These are phyloP conservation scores for Drosophila setosimentum DNA, from an alignment of 2,888 invertebrate species.

Conservation along the genomic window DNA sequence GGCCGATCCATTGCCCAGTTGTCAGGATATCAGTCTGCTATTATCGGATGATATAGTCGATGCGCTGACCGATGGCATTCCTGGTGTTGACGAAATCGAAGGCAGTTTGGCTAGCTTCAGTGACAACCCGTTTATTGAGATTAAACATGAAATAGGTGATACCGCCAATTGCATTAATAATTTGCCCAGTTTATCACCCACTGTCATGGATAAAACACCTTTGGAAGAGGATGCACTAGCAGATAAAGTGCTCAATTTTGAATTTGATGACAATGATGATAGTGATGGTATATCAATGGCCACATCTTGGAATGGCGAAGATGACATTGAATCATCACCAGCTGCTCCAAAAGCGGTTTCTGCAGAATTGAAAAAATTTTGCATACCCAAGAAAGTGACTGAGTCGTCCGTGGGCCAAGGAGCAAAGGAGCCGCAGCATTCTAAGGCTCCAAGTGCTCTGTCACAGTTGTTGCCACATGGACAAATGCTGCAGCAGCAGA, in stretches of 20 bases:
- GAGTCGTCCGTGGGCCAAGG: not conserved
- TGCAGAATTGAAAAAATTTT: not conserved
- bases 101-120: conserved; percentile 15
- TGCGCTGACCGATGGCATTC: not conserved
- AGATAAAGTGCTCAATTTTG: conserved; percentile 39
- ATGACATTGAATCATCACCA: conserved; percentile 1
- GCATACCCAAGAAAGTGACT: conserved; percentile 9
- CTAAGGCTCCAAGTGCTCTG: not conserved
- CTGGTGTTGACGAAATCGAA: conserved; percentile 20
- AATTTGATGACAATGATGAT: conserved; percentile 24
- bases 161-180: conserved; percentile 22
- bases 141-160: conserved; percentile 18
- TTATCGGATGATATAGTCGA: conserved; percentile 2
- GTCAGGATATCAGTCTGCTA: not conserved
- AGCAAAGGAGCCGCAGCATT: not conserved
- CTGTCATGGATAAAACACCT: conserved; percentile 10
- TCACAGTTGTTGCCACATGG: no score
- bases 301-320: conserved; percentile 59
- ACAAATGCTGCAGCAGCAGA: not conserved
- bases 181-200: conserved; percentile 6
- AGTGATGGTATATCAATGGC: conserved; percentile 51
- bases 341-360: not conserved
- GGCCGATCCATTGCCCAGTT: not conserved
- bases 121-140: conserved; percentile 25
- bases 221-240: conserved; percentile 22